Conservation (phyloP, 1,140 invertebrate species). For the Trinorchestia longiramus region DNA sequence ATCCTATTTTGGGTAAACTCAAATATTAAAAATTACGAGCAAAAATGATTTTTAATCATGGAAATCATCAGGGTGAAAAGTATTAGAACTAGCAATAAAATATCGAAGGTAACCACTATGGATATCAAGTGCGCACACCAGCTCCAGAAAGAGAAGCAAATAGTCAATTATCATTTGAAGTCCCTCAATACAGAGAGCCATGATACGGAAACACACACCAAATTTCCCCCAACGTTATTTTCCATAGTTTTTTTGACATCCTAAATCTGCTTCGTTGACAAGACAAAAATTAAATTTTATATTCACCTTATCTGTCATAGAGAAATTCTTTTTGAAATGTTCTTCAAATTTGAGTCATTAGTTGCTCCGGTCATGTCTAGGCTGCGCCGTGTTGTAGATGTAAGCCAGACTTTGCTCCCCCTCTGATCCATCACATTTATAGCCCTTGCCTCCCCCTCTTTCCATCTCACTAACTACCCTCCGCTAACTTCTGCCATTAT, state of each 20-base stretch:
- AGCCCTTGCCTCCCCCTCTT: constrained; percentile 41
- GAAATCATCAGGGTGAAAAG: no score
- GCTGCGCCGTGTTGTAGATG: not conserved
- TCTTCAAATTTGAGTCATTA: not conserved
- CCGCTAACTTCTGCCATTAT: constrained; percentile 53
- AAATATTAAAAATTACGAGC: no score
- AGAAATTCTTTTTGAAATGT: not conserved
- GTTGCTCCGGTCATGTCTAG: not conserved
- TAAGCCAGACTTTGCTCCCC: constrained; percentile 5
- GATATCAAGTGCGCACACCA: no score
- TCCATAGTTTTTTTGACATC: not conserved
- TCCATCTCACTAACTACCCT: constrained; percentile 54
- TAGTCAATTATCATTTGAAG: no score
- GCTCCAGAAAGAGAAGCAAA: no score
- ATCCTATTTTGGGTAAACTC: no score
- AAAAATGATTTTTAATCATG: no score
- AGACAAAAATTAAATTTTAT: not conserved
- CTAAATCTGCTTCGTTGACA: not conserved
- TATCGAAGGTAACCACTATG: no score
- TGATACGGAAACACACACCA: not conserved
- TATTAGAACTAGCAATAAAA: no score
- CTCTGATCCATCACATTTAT: constrained; percentile 51
- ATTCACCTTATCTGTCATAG: not conserved
- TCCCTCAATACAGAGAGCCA: no score
- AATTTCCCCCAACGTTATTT: not conserved